Percentiles rank a stretch among this genome's conserved stretches.
Conservation (phyloP, 2,888 invertebrate species). For the Barypeithes pellucidus region DNA sequence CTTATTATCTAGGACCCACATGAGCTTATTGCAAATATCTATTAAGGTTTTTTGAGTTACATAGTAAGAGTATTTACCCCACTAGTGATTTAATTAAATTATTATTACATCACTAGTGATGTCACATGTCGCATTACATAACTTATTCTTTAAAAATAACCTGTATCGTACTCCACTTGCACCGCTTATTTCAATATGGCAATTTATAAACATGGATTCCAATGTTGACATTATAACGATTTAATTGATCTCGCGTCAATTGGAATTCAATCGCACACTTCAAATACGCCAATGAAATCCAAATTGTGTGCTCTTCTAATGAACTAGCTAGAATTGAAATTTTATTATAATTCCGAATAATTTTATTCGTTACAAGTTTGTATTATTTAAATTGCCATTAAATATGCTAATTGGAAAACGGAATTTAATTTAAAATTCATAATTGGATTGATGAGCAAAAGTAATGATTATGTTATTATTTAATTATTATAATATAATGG, state of each 20-base stretch:
- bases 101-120: too few relatives aligned
- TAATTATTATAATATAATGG: neutral
- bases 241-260: neutral
- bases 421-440: neutral
- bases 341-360: neutral
- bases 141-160: too few relatives aligned
- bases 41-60: too few relatives aligned
- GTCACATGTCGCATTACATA: too few relatives aligned
- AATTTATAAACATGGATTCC: too few relatives aligned
- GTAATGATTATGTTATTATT: slow-evolving; percentile 3
- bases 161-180: too few relatives aligned
- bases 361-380: neutral
- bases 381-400: neutral
- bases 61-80: too few relatives aligned
- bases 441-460: neutral
- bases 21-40: too few relatives aligned
- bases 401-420: neutral
- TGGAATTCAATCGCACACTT: neutral
- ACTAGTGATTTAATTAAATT: too few relatives aligned
- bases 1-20: too few relatives aligned
- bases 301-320: neutral
- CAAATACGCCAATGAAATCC: neutral
- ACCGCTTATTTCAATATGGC: too few relatives aligned
- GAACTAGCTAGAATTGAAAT: neutral
- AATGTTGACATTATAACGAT: neutral